These are phyloP conservation scores for Okamejei kenojei DNA, from an alignment of 2,797 vertebrate species.

Conservation along the genomic window DNA sequence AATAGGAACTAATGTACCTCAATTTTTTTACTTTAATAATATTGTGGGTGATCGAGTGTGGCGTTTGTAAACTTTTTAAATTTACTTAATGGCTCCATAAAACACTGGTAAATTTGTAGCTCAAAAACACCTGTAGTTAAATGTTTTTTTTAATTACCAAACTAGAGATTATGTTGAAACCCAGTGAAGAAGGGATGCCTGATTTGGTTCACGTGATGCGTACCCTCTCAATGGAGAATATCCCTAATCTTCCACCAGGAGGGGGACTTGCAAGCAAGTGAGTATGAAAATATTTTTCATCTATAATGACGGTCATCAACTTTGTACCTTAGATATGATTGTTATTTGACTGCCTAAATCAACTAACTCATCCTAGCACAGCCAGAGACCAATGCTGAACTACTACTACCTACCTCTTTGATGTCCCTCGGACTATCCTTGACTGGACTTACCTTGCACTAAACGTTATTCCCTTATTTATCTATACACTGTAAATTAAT, in stretches of 20 bases:
- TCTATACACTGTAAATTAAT: no score
- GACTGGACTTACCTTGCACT: no score
- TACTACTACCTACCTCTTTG: no score
- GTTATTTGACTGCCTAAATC: background rate
- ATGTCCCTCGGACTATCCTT: no score
- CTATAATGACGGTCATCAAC: background rate
- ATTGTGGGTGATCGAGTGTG: no score
- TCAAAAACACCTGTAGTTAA: background rate
- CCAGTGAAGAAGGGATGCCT: slow-evolving; percentile 84
- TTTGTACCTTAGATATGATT: no score
- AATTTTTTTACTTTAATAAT: no score
- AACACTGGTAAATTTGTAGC: background rate
- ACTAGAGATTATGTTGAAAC: slow-evolving; percentile 84
- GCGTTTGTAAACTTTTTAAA: background rate
- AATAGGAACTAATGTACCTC: no score
- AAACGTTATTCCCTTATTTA: no score
- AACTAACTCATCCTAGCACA: no score
- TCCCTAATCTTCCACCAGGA: slow-evolving; percentile 91
- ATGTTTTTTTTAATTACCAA: slow-evolving; percentile 45
- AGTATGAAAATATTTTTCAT: slow-evolving; percentile 48
- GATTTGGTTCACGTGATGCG: slow-evolving; percentile 91
- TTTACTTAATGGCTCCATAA: background rate
- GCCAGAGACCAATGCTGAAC: no score
- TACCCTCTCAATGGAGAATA: slow-evolving; percentile 84
- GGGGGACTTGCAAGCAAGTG: slow-evolving; percentile 98